These are phyloP conservation scores for Apodemia zela DNA, from an alignment of 2,888 invertebrate genomes.

Conservation along the genomic window DNA sequence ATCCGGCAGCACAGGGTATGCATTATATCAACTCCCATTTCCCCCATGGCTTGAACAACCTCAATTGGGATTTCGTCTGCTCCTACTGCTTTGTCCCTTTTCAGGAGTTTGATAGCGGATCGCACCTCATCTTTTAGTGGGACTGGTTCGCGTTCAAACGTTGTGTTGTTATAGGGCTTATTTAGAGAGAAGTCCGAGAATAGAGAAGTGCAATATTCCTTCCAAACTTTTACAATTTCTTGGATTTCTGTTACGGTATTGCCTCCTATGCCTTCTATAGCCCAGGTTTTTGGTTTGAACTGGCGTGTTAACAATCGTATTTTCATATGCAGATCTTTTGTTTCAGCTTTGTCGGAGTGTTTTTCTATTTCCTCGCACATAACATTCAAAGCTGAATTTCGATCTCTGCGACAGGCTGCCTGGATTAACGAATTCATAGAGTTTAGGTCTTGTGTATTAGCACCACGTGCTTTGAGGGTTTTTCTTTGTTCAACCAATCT, in stretches of 20 bases:
- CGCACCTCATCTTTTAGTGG: slow-evolving; percentile 8
- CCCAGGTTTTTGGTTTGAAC: slow-evolving; percentile 19
- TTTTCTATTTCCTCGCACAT: slow-evolving; percentile 17
- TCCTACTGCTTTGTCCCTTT: not conserved
- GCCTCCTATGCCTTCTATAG: not conserved
- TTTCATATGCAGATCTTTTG: slow-evolving; percentile 10
- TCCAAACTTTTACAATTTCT: slow-evolving; percentile 1
- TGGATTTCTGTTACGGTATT: slow-evolving; percentile 9
- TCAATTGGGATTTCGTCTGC: not conserved
- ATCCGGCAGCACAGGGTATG: not conserved
- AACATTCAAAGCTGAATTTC: too few relatives aligned
- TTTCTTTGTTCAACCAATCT: too few relatives aligned
- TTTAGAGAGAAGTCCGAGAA: not conserved
- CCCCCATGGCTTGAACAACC: slow-evolving; percentile 5
- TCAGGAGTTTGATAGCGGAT: slow-evolving; percentile 15
- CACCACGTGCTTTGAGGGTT: too few relatives aligned
- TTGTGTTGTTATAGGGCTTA: too few relatives aligned
- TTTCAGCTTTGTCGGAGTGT: slow-evolving; percentile 1
- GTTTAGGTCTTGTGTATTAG: too few relatives aligned
- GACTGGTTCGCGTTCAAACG: slow-evolving; percentile 2
- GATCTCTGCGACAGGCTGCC: too few relatives aligned
- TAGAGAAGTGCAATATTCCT: not conserved
- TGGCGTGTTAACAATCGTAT: slow-evolving; percentile 14
- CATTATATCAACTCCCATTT: slow-evolving; percentile 2
- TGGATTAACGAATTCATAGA: too few relatives aligned